Evolutionary conservation across 2,888 invertebrate species (phyloP).

Genomic region (Agriotes lineatus): DNA sequence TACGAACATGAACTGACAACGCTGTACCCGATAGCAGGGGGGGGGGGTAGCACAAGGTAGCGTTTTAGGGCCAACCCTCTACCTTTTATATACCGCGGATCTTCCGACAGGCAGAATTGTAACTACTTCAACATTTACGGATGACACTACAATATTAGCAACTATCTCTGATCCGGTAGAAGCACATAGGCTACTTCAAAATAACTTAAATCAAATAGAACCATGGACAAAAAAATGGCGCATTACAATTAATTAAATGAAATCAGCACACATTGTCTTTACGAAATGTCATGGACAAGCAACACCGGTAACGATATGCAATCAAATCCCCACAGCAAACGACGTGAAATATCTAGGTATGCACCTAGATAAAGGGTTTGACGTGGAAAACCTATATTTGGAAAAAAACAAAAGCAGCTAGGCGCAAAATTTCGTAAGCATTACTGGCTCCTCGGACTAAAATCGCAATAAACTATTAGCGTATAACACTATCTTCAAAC

Average conservation of each 20-base stretch:
- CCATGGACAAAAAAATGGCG: constrained; percentile 10
- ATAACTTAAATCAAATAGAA: constrained; percentile 11
- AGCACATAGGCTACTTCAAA: constrained; percentile 4
- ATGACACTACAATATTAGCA: constrained; percentile 13
- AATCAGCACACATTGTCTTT: constrained; percentile 5
- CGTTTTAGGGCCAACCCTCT: neutral
- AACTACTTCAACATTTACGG: constrained; percentile 2
- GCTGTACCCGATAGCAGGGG: too few relatives aligned
- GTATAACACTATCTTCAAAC: too few relatives aligned
- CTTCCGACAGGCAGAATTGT: constrained; percentile 1
- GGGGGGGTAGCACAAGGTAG: too few relatives aligned
- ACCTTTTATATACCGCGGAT: too few relatives aligned
- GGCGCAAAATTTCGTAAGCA: too few relatives aligned
- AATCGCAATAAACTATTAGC: too few relatives aligned
- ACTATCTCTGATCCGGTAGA: constrained; percentile 14
- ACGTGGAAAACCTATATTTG: neutral
- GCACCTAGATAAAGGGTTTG: too few relatives aligned
- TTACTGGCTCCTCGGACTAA: too few relatives aligned
- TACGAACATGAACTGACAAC: constrained; percentile 1
- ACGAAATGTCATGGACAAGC: constrained; percentile 9
- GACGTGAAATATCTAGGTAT: neutral
- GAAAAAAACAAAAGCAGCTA: neutral
- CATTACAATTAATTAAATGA: constrained; percentile 4
- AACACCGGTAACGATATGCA: neutral
- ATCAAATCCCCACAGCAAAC: neutral